Conservation (phyloP, 2,113 vertebrate genomes). For the Passer domesticus region DNA sequence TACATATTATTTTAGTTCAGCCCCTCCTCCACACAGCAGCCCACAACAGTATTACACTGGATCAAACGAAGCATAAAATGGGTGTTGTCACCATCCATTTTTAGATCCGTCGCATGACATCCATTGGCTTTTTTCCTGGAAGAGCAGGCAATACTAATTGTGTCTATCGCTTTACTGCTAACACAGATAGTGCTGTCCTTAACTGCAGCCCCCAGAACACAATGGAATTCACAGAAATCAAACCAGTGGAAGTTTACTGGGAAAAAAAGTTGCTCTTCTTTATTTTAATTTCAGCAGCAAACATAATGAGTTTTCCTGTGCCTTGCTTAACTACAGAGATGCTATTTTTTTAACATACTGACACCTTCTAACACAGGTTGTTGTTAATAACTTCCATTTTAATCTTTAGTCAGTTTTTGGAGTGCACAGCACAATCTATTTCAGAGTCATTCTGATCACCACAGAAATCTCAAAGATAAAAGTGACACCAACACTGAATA, state of each 20-base stretch:
- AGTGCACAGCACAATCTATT: background rate
- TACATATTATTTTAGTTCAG: background rate
- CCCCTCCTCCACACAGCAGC: slow-evolving; percentile 9
- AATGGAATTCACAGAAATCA: background rate
- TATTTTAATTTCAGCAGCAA: background rate
- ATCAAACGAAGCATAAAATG: background rate
- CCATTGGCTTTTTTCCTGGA: slow-evolving; percentile 32
- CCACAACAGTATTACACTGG: background rate
- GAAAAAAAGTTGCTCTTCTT: background rate
- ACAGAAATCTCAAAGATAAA: background rate
- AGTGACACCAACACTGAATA: background rate
- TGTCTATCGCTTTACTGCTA: background rate
- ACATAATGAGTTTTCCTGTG: background rate
- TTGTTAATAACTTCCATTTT: background rate
- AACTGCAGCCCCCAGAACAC: background rate
- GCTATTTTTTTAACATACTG: background rate
- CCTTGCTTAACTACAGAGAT: background rate
- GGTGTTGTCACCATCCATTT: background rate
- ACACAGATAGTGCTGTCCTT: background rate
- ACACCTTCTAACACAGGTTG: background rate
- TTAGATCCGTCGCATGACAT: background rate
- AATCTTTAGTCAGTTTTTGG: background rate
- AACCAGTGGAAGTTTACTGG: background rate
- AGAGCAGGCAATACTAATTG: background rate
- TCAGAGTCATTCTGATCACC: background rate